Evolutionary conservation across 1,140 invertebrate species (phyloP).

Genomic region (Pissodes strobi): DNA sequence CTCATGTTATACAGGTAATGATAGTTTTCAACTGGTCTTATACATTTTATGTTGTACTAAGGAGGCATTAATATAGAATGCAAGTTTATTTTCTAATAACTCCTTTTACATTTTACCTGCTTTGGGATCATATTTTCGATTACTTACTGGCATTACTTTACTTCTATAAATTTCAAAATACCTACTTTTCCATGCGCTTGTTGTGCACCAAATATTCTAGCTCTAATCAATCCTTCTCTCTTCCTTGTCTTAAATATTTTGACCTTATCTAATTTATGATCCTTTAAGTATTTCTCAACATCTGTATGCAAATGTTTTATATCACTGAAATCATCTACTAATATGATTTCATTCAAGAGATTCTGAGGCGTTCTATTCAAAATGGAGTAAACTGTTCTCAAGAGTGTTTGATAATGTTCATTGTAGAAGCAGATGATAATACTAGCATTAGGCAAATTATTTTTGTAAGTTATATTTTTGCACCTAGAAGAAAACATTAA

Average conservation of each 20-base stretch:
- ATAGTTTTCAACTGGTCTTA: too few relatives aligned
- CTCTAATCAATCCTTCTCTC: conserved; percentile 91
- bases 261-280: conserved; percentile 64
- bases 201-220: conserved; percentile 87
- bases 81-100: too few relatives aligned
- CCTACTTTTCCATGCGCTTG: conserved; percentile 75
- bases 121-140: too few relatives aligned
- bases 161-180: too few relatives aligned
- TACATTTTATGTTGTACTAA: too few relatives aligned
- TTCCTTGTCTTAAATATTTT: conserved; percentile 75
- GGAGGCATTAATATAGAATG: too few relatives aligned
- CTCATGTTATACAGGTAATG: too few relatives aligned
- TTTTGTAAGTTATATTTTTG: conserved; percentile 63
- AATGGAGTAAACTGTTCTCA: conserved; percentile 88
- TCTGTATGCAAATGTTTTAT: conserved; percentile 66
- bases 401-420: conserved; percentile 87
- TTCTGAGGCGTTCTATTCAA: conserved; percentile 77
- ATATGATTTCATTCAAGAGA: conserved; percentile 87
- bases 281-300: conserved; percentile 66
- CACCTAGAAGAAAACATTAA: conserved; percentile 68
- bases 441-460: conserved; percentile 73
- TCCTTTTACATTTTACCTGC: too few relatives aligned
- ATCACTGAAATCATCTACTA: conserved; percentile 92
- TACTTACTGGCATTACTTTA: too few relatives aligned
- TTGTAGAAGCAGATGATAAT: conserved; percentile 97